phyloP scores from a whole-genome alignment of 2,888 invertebrate species.

The Horisme vitalbata region DNA sequence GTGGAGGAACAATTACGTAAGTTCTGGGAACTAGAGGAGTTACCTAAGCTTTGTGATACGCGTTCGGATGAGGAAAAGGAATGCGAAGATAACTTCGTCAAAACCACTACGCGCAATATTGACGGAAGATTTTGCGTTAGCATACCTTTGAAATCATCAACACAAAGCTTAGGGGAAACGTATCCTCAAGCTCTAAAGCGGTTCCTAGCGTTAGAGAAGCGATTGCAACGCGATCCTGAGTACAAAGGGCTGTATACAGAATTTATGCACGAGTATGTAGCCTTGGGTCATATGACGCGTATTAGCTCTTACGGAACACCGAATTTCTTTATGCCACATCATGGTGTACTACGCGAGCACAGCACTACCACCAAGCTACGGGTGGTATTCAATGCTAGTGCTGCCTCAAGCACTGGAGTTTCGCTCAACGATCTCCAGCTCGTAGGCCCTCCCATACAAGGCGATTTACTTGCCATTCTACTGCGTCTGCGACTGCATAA shows the following conservation, averaged over 20 bases:
- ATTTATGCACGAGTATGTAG: constrained; percentile 28
- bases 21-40: constrained; percentile 33
- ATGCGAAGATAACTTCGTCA: constrained; percentile 5
- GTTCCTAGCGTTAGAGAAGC: constrained; percentile 2
- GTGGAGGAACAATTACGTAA: constrained; percentile 22
- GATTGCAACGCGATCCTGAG: not conserved
- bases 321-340: constrained; percentile 32
- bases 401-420: constrained; percentile 20
- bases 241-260: constrained; percentile 18
- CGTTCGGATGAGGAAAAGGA: not conserved
- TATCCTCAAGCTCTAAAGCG: constrained; percentile 1
- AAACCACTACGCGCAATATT: constrained; percentile 8
- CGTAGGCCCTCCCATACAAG: constrained; percentile 36
- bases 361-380: constrained; percentile 30
- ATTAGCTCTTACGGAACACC: not conserved
- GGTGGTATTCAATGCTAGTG: constrained; percentile 30
- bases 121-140: constrained; percentile 20
- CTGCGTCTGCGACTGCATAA: constrained; percentile 32
- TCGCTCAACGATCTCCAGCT: constrained; percentile 35
- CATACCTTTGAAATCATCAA: constrained; percentile 22
- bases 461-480: constrained; percentile 39
- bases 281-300: constrained; percentile 30
- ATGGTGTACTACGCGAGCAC: constrained; percentile 26
- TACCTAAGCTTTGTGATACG: not conserved
- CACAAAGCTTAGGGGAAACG: no score